Base-by-base conservation (phyloP, 2,113 vertebrate genomes). In the Urocynchramus pylzowi region DNA sequence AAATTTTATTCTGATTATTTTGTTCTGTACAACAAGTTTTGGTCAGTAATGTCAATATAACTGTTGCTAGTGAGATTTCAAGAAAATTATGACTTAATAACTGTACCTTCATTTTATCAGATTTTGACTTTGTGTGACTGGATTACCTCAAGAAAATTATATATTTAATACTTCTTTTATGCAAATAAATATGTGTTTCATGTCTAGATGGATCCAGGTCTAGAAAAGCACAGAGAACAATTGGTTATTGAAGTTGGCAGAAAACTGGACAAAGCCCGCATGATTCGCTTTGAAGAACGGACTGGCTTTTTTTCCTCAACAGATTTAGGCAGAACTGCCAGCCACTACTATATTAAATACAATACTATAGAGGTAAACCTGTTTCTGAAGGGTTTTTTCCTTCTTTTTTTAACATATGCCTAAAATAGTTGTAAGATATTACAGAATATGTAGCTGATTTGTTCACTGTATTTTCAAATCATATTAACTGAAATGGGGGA, bases 261-360 rank as follows among this genome's bases (percentile, higher is more conserved):
- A 88, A 99, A 99, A 97, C 95, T 99, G 96, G 99, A 99, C 95
- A 99, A 99, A 97, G 99, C 99, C 54, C 98, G 98, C 39, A 99
- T 99, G 99, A 99, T 99, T 97, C 99, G 99, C 80, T 99, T 99
- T 89, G 99, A 99, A 92, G 99, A 99, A 83, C 98, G 99, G 81
- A 99, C 99, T 17, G 99, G 99, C 28, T 99, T 99, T 97, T 99
- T 99, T 92, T 99, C 98, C 64, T 99, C 99, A 47, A 99, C 99
- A 7, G 99, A 99, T 96, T 97, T 99, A 95, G 99, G 99, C 92
- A 98, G 99, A 97, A 99, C 99, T 3, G 98, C 99, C 90, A 99
- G 99, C 93, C 99, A 99, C 98, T 99, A 98, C 97, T 99, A 99
- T 97, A 99, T 99, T 97, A 99, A 98, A 95, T 99, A 99, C 96